Evolutionary conservation across 2,797 vertebrate species (phyloP), one percentile per base, ranked within the genome.

Genomic region (Cottoperca gobio): DNA sequence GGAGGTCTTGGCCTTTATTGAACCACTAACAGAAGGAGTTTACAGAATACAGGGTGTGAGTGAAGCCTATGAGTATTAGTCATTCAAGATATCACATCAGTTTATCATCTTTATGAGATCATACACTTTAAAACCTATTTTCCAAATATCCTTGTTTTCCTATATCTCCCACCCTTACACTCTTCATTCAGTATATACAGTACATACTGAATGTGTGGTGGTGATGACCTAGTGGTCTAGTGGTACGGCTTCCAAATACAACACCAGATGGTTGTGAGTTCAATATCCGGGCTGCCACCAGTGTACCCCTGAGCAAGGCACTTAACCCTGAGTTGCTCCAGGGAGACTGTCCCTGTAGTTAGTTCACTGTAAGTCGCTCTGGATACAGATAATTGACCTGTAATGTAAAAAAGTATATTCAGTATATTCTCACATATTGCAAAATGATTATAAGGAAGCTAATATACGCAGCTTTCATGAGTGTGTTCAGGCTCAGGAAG

Each of bases 11-110:
- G 50, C 83, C 86, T 83, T 65, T 24, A 91, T 89, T 93, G 73
- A 91, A 92, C 92, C 87, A 76, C 60, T 71, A 79, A 85, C 78
- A 88, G 86, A 86, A 86, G 91, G 88, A 83, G 60, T 74, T 55
- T 64, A 65, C 33, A 52, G 53, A 67, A 53, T 7, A 54, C n/a
- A 17, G 17, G 17, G n/a, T 59, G 63, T 76, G 52, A 76, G 50
- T 65, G 69, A 82, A 76, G 78, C 68, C 57, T 60, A 8, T 16
- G 37, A 43, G 74, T 70, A 37, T 81, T 39, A 55, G 62, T 52
- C n/a, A 48, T 74, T 75, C 4, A 70, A 49, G 43, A 48, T 42
- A 76, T 60, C 65, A 37, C 45, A 66, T 80, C 67, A 50, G 60
- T 82, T 49, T 61, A 70, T 87, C 65, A 49, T 66, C 66, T 81